Percentiles rank a stretch among this genome's conserved stretches.
phyloP scores from a whole-genome alignment of 2,113 vertebrate genomes.

The Poecile atricapillus region DNA sequence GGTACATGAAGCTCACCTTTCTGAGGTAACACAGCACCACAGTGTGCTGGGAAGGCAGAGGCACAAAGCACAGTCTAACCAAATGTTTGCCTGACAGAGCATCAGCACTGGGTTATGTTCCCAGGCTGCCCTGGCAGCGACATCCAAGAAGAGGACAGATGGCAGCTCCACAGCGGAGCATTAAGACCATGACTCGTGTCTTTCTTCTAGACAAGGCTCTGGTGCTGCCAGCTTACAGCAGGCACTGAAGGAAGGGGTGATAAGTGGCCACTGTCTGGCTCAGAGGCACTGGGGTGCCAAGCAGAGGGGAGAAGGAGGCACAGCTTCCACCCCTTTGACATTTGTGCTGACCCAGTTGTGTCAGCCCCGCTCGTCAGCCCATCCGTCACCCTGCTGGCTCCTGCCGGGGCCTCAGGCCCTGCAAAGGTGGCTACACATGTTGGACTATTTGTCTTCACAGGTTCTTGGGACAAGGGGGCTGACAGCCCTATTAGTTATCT shows the following conservation, averaged over 20 bases:
- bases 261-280: background rate
- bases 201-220: background rate
- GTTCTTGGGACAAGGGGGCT: conserved; percentile 46
- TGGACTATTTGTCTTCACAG: conserved; percentile 67
- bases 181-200: background rate
- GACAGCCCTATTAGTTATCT: conserved; percentile 69
- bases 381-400: conserved; percentile 65
- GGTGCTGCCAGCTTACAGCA: background rate
- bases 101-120: background rate
- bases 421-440: conserved; percentile 51
- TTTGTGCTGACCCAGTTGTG: conserved; percentile 20
- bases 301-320: background rate
- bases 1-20: background rate
- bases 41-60: background rate
- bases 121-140: background rate
- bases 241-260: background rate
- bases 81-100: background rate
- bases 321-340: background rate
- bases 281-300: background rate
- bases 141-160: conserved; percentile 20
- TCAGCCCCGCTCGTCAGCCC: conserved; percentile 41
- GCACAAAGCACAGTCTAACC: background rate
- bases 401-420: conserved; percentile 47
- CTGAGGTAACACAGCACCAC: background rate
- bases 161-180: background rate